Conservation (phyloP, 2,113 vertebrate species). For the Setophaga coronata region DNA sequence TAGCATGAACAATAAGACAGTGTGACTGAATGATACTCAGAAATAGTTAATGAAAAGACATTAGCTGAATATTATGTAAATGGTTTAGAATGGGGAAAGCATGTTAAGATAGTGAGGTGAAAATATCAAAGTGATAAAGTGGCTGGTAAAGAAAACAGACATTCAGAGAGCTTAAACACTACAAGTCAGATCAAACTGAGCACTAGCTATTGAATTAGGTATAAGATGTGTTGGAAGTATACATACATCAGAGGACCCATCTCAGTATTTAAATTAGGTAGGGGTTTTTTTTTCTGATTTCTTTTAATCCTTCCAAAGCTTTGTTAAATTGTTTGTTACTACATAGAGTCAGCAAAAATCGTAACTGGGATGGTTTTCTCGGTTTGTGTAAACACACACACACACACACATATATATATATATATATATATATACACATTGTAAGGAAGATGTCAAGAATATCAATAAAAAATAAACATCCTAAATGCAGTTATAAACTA, state of each 20-base stretch:
- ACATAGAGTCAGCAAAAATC: background rate
- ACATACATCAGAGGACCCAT: background rate
- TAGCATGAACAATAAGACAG: background rate
- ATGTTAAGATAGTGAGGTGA: background rate
- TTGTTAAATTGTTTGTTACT: background rate
- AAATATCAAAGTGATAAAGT: background rate
- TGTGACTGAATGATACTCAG: background rate
- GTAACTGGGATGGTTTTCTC: background rate
- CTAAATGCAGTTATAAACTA: background rate
- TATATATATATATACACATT: accelerated
- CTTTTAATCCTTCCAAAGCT: background rate
- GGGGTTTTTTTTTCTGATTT: background rate
- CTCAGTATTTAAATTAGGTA: background rate
- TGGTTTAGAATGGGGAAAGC: background rate
- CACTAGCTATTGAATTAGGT: background rate
- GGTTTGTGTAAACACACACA: background rate
- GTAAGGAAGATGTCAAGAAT: background rate
- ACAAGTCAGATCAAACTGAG: background rate
- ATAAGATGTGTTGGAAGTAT: background rate
- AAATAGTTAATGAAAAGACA: background rate
- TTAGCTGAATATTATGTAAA: background rate
- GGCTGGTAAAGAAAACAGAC: background rate
- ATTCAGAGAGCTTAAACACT: background rate
- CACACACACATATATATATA: no score
- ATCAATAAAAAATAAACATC: background rate